Evolutionary conservation across 2,888 invertebrate species (phyloP).

Genomic region (Macroteleia sp.): DNA sequence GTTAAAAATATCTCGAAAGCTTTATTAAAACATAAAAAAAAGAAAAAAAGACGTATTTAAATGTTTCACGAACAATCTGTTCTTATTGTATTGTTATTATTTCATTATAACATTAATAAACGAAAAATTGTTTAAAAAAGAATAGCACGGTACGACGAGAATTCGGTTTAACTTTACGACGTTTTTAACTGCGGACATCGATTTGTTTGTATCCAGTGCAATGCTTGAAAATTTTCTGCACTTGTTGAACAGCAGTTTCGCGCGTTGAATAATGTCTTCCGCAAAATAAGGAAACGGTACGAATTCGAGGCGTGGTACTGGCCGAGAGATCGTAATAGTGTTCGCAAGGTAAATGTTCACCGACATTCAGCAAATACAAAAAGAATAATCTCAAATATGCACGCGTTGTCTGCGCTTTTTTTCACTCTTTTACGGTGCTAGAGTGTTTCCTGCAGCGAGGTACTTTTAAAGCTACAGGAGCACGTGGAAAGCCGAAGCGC

Average conservation of each 20-base stretch:
- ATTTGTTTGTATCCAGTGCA: constrained; percentile 18
- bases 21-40: too few species aligned
- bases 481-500: too few species aligned
- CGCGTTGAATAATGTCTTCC: constrained; percentile 68
- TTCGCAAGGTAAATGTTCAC: constrained; percentile 24
- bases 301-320: constrained; percentile 71
- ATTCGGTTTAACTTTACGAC: too few species aligned
- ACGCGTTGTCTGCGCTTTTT: constrained; percentile 3
- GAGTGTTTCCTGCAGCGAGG: neutral
- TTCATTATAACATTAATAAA: too few species aligned
- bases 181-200: constrained; percentile 15
- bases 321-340: constrained; percentile 24
- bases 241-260: constrained; percentile 55
- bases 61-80: too few species aligned
- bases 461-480: too few species aligned
- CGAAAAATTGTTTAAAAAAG: too few species aligned
- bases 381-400: constrained; percentile 27
- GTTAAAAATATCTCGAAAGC: too few species aligned
- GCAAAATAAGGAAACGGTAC: constrained; percentile 75
- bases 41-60: too few species aligned
- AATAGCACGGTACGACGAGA: too few species aligned
- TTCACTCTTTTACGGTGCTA: constrained; percentile 6
- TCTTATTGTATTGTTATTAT: too few species aligned
- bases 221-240: constrained; percentile 44
- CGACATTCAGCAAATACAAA: constrained; percentile 40